Percentiles rank a stretch among this genome's conserved stretches.
Conservation (phyloP, 2,113 vertebrate genomes). For the Ahaetulla prasina region DNA sequence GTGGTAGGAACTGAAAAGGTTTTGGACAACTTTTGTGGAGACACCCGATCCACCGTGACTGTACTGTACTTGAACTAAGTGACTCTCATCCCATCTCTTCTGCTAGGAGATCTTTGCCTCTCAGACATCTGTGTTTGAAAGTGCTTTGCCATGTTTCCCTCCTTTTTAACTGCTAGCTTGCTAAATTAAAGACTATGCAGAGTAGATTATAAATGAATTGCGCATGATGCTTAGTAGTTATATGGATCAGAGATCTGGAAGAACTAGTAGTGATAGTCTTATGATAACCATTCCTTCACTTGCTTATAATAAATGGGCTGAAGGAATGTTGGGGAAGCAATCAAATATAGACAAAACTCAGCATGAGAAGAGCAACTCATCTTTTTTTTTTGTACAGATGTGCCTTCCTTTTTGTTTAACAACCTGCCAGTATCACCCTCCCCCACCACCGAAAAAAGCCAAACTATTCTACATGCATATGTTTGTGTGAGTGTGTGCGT, state of each 20-base stretch:
- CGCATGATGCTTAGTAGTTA: constrained; percentile 41
- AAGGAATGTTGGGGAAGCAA: constrained; percentile 4
- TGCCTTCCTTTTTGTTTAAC: constrained; percentile 30
- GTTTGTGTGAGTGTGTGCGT: background rate
- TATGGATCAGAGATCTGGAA: constrained; percentile 37
- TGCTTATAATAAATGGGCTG: constrained; percentile 38
- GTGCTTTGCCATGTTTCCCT: constrained; percentile 44
- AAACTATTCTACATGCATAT: constrained; percentile 15
- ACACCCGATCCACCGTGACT: constrained; percentile 31
- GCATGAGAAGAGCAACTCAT: constrained; percentile 34
- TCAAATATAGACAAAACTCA: background rate
- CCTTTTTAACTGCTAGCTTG: constrained; percentile 6
- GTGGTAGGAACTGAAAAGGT: constrained; percentile 9
- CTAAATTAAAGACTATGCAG: constrained; percentile 43
- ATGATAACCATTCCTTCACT: constrained; percentile 39
- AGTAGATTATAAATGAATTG: constrained; percentile 44
- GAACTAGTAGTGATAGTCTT: constrained; percentile 40
- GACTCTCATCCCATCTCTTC: constrained; percentile 15
- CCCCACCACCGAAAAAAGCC: constrained; percentile 23
- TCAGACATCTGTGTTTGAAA: constrained; percentile 37
- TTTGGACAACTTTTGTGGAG: constrained; percentile 30
- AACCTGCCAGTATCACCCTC: background rate
- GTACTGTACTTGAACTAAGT: constrained; percentile 56
- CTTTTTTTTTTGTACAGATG: constrained; percentile 40
- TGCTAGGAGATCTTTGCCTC: constrained; percentile 46